Evolutionary conservation across 2,888 invertebrate species (phyloP).

Genomic region (Sarcophaga rosellei): DNA sequence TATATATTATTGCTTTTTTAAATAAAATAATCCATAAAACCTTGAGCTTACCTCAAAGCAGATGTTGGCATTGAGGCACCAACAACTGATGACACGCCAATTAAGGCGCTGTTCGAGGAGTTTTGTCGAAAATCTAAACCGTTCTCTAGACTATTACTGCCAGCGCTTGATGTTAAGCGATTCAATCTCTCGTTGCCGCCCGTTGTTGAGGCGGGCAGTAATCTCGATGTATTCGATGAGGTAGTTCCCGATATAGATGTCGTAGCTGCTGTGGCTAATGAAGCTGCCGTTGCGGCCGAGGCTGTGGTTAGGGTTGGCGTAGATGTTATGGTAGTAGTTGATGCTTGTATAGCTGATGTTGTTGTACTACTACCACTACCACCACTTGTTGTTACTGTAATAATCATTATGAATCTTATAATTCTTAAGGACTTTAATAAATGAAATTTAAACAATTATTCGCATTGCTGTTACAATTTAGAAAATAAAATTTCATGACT

Average conservation of each 20-base stretch:
- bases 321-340: conserved; percentile 62
- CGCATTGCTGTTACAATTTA: no score
- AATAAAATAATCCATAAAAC: conserved; percentile 2
- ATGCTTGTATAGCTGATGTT: conserved; percentile 62
- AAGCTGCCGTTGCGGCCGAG: conserved; percentile 71
- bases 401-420: conserved; percentile 37
- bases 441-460: no score
- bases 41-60: conserved; percentile 52
- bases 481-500: no score
- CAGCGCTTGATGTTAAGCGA: conserved; percentile 62
- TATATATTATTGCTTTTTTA: neutral
- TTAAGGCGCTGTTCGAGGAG: conserved; percentile 55
- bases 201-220: conserved; percentile 43
- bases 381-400: conserved; percentile 53
- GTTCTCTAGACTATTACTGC: conserved; percentile 72
- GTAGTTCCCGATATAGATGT: conserved; percentile 71
- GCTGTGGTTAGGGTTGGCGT: conserved; percentile 69
- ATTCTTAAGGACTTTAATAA: neutral
- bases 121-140: conserved; percentile 77
- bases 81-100: conserved; percentile 31
- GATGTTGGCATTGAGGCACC: conserved; percentile 38
- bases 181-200: conserved; percentile 27
- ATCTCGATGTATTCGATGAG: conserved; percentile 55
- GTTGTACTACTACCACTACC: conserved; percentile 57
- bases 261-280: conserved; percentile 71